Evolutionary conservation across 1,140 invertebrate genomes (phyloP).

Genomic region (Hylyphantes graminicola): DNA sequence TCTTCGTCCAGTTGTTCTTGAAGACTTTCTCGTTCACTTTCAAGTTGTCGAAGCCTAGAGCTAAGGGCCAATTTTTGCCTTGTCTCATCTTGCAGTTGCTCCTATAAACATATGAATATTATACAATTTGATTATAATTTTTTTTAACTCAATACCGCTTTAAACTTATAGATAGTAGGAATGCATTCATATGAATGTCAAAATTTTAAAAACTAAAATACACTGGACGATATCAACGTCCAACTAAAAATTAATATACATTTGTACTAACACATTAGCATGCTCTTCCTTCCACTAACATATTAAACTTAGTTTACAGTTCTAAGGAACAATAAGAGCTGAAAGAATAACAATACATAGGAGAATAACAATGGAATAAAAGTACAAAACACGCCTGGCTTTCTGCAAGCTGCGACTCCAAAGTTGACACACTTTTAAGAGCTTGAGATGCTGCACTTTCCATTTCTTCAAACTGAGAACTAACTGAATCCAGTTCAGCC

Average conservation of each 20-base stretch:
- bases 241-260: no score
- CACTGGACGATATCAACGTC: no score
- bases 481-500: conserved; percentile 73
- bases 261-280: no score
- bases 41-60: conserved; percentile 87
- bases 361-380: background rate
- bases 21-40: conserved; percentile 87
- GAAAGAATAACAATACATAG: background rate
- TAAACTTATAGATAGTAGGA: background rate
- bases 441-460: conserved; percentile 81
- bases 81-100: conserved; percentile 92
- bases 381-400: conserved; percentile 59
- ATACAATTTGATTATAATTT: background rate
- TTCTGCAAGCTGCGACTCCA: conserved; percentile 67
- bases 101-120: conserved; percentile 61
- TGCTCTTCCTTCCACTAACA: no score
- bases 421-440: conserved; percentile 77
- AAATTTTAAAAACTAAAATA: background rate
- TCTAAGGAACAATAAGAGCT: background rate
- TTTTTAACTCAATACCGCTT: background rate
- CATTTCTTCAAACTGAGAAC: conserved; percentile 84
- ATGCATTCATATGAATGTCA: background rate
- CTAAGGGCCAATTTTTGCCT: conserved; percentile 91
- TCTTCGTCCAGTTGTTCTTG: conserved; percentile 96
- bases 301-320: background rate